Base-by-base conservation (phyloP, 1,140 invertebrate genomes). In the Gonatopus flavifemur region DNA sequence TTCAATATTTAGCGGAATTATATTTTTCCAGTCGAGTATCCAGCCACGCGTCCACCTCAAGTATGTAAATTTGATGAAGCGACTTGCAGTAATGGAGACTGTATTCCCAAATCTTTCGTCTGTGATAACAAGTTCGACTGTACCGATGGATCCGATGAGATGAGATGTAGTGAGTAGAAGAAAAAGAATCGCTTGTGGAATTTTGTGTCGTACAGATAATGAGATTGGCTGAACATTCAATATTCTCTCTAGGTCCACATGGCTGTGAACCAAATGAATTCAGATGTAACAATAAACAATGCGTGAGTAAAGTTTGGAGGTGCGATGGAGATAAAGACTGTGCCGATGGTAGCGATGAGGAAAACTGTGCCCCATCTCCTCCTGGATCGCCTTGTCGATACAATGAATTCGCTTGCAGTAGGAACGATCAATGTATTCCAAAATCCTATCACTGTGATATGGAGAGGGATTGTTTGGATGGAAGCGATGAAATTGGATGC, bases 271-370 rank as follows among this genome's bases (percentile, higher is more conserved):
- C 96, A 0, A 97, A 98, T 69, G 88, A 98, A 75, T 96, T 90
- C 76, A 83, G 87, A 42, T 98, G 95, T 72, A 77, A 77, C 31
- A 97, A 95, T 69, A 87, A 87, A 39, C 86, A 88, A 53, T 99
- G 97, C 73, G 84, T 98, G 4, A 83, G 90, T 15, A 96, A 96
- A 67, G 86, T 90, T 5, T 98, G 95, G 94, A 76, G 86, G 18
- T 99, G 97, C 72, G 96, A 91, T 73, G 84, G 84, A 3, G 93
- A 97, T 54, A 85, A 93, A 65, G 96, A 98, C 75, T 98, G 97
- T 69, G 87, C 85, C 1, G 96, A 98, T 73, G 84, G 85, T n/a
- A 91, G 88, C 1, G 92, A 93, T 62, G 90, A 92, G 71, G 70
- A 77, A 37, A 81, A 83, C 53, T 93, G 90, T 59, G 78, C 69